Conservation (phyloP, 2,888 invertebrate genomes). For the Netelia melanura region DNA sequence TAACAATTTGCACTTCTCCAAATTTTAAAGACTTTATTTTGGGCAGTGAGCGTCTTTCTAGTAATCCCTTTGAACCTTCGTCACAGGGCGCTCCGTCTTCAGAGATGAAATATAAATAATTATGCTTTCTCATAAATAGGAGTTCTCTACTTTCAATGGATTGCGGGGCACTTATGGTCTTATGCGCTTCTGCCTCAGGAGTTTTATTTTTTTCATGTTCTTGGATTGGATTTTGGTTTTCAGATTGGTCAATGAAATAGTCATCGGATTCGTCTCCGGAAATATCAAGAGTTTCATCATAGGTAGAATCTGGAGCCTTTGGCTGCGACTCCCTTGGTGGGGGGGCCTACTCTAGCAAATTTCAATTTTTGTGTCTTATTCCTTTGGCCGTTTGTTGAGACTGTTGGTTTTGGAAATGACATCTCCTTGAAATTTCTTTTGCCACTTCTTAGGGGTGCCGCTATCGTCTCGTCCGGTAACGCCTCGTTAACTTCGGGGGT, state of each 20-base stretch:
- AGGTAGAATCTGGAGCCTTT: not conserved
- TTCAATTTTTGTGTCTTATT: not conserved
- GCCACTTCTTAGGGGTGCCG: slow-evolving; percentile 1
- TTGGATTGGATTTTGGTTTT: not conserved
- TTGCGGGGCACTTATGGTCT: not conserved
- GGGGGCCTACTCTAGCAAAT: too few relatives aligned
- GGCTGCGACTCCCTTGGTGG: not conserved
- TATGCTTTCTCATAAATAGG: slow-evolving; percentile 43
- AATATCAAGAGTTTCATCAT: not conserved
- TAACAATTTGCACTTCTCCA: too few relatives aligned
- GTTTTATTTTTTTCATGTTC: not conserved
- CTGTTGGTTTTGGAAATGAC: not conserved
- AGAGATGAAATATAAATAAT: slow-evolving; percentile 48
- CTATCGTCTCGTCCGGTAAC: not conserved
- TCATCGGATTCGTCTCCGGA: slow-evolving; percentile 27
- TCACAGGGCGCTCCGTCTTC: slow-evolving; percentile 38
- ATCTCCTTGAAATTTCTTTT: not conserved
- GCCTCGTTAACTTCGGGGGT: not conserved
- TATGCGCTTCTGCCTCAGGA: not conserved
- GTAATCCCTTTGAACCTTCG: too few relatives aligned
- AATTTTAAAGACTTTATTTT: too few relatives aligned
- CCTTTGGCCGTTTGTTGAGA: not conserved
- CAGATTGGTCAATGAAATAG: slow-evolving; percentile 2
- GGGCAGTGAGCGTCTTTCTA: too few relatives aligned
- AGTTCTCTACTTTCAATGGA: slow-evolving; percentile 13